Conservation (phyloP, 2,797 vertebrate genomes). For the Kryptopterus vitreolus region DNA sequence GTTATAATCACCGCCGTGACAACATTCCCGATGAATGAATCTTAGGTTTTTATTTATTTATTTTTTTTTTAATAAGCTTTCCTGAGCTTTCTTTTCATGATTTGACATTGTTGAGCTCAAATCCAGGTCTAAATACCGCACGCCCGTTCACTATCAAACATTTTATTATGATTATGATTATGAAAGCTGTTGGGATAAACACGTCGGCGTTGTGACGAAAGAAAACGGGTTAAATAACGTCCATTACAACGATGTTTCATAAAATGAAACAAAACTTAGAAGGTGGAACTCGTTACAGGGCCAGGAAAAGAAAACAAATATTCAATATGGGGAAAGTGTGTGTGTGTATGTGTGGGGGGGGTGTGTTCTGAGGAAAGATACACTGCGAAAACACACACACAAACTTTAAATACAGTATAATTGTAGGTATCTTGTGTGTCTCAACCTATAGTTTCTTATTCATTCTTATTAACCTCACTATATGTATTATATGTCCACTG, state of each 20-base stretch:
- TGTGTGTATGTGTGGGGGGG: too few species aligned
- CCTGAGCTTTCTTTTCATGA: slow-evolving; percentile 7
- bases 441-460: too few species aligned
- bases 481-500: too few species aligned
- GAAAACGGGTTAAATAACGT: not conserved
- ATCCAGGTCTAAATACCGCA: not conserved
- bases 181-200: too few species aligned
- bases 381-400: too few species aligned
- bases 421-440: too few species aligned
- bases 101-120: not conserved
- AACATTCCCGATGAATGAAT: not conserved
- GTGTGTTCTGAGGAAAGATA: too few species aligned
- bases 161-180: not conserved
- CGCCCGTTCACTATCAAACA: too few species aligned
- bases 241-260: too few species aligned
- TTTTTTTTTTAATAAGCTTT: not conserved
- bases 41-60: not conserved
- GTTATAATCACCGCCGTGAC: not conserved
- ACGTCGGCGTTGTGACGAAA: not conserved
- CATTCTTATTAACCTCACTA: too few species aligned
- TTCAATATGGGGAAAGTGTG: too few species aligned
- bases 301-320: not conserved
- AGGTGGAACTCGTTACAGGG: not conserved
- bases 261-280: not conserved
- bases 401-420: not conserved